phyloP scores from a whole-genome alignment of 1,140 invertebrate species.

The Microplitis mediator region DNA sequence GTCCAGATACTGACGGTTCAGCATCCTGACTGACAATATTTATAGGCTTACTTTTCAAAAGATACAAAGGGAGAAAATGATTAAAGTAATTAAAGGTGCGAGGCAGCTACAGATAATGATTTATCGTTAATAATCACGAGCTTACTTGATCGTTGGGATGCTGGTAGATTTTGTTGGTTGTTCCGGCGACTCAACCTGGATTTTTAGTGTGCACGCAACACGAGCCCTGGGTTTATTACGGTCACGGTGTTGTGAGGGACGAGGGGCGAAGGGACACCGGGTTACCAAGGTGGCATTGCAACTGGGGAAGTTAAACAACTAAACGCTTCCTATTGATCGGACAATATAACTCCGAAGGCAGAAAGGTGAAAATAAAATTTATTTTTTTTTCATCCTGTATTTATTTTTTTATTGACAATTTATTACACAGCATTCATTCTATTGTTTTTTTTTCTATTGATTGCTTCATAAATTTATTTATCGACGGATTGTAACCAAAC shows the following conservation, averaged over 20 bases:
- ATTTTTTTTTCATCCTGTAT: conserved; percentile 8
- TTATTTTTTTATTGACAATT: not conserved
- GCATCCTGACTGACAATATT: conserved; percentile 24
- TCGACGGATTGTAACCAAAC: too few relatives aligned
- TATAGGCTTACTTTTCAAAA: not conserved
- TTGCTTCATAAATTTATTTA: too few relatives aligned
- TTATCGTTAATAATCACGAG: not conserved
- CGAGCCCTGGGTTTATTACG: too few relatives aligned
- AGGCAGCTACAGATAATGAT: not conserved
- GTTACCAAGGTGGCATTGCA: conserved; percentile 35
- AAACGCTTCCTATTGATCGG: conserved; percentile 26
- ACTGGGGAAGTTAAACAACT: conserved; percentile 29
- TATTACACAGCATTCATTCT: too few relatives aligned
- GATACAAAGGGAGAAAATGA: not conserved
- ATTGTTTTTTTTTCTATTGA: too few relatives aligned
- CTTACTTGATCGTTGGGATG: too few relatives aligned
- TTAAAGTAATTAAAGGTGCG: not conserved
- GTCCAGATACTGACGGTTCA: conserved; percentile 35
- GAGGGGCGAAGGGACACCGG: conserved; percentile 8
- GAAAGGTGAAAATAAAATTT: not conserved
- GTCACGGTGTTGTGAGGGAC: not conserved
- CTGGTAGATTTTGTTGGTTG: too few relatives aligned
- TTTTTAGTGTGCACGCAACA: not conserved
- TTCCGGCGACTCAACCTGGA: not conserved
- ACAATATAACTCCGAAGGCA: not conserved